These are phyloP conservation scores for Chloroceryle inda DNA, from an alignment of 2,797 vertebrate species.

Conservation along the genomic window DNA sequence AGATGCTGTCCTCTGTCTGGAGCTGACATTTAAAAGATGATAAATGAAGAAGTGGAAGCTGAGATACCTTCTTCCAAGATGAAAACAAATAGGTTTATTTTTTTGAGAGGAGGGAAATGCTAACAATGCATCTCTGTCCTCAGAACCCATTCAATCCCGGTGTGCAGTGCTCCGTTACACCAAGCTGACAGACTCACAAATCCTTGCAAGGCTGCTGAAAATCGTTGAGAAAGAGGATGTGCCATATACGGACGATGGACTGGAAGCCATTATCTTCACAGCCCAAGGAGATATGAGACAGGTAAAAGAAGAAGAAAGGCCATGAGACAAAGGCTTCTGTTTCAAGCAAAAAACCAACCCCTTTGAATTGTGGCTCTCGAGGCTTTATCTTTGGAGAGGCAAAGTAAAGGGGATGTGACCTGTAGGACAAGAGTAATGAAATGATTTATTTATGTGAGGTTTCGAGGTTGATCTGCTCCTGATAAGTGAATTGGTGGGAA, in stretches of 20 bases:
- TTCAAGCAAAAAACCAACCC: not conserved
- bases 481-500: not conserved
- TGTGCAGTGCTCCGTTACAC: conserved; percentile 96
- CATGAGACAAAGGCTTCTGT: not conserved
- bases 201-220: conserved; percentile 89
- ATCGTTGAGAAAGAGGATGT: conserved; percentile 90
- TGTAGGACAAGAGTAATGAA: not conserved
- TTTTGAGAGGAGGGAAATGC: not conserved
- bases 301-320: conserved; percentile 77
- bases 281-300: conserved; percentile 99
- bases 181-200: conserved; percentile 92
- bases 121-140: not conserved
- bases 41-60: not conserved
- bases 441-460: not conserved
- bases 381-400: not conserved
- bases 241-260: conserved; percentile 89
- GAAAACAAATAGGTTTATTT: not conserved
- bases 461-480: not conserved
- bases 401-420: not conserved
- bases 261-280: conserved; percentile 97
- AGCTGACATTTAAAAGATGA: not conserved
- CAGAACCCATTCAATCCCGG: conserved; percentile 97
- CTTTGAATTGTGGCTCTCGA: not conserved
- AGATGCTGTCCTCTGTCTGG: not conserved
- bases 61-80: not conserved